Evolutionary conservation across 2,797 vertebrate genomes (phyloP).

Genomic region (Enteromius trimaculatus): DNA sequence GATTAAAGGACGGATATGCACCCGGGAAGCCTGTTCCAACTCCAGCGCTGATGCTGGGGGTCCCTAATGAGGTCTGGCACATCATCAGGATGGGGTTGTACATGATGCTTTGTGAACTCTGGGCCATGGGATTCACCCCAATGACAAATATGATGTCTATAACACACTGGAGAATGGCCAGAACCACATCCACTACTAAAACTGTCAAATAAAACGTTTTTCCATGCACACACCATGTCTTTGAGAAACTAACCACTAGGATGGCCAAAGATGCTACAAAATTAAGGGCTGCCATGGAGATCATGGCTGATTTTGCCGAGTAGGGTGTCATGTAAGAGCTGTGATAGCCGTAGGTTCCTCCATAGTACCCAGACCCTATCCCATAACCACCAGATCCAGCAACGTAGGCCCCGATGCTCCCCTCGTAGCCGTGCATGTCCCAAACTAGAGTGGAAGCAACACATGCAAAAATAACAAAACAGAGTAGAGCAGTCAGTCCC

Average conservation of each 20-base stretch:
- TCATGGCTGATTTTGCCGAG: slow-evolving; percentile 87
- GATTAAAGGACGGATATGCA: slow-evolving; percentile 75
- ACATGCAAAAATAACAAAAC: slow-evolving; percentile 84
- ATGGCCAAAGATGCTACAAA: slow-evolving; percentile 82
- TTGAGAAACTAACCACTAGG: slow-evolving; percentile 80
- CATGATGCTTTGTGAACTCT: slow-evolving; percentile 81
- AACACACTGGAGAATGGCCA: slow-evolving; percentile 82
- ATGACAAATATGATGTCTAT: slow-evolving; percentile 88
- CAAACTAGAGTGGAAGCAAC: slow-evolving; percentile 89
- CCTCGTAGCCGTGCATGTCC: slow-evolving; percentile 79
- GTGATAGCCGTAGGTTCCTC: slow-evolving; percentile 75
- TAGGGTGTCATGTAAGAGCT: slow-evolving; percentile 81
- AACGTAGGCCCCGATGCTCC: slow-evolving; percentile 66
- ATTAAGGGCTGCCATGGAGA: slow-evolving; percentile 83
- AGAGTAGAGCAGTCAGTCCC: slow-evolving; percentile 75
- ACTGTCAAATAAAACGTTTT: slow-evolving; percentile 83
- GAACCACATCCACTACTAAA: slow-evolving; percentile 74
- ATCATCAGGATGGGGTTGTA: slow-evolving; percentile 85
- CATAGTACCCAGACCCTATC: slow-evolving; percentile 70
- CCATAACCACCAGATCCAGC: slow-evolving; percentile 50
- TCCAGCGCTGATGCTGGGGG: slow-evolving; percentile 71
- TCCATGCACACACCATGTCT: slow-evolving; percentile 71
- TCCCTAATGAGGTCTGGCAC: slow-evolving; percentile 80
- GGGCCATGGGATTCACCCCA: slow-evolving; percentile 87
- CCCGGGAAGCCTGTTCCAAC: slow-evolving; percentile 70